Base-by-base conservation (phyloP, 2,888 invertebrate species). In the Archips xylosteana region DNA sequence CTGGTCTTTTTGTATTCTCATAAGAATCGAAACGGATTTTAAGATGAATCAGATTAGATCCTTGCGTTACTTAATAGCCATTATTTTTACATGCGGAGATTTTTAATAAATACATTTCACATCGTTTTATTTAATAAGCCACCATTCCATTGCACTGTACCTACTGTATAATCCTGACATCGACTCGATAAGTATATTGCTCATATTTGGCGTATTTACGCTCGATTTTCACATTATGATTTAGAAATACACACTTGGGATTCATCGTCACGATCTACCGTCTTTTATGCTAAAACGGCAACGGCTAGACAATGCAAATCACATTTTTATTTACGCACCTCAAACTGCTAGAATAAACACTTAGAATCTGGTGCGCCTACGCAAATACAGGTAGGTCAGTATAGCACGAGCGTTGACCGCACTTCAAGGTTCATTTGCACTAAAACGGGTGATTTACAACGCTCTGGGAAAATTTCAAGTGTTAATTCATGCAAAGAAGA, bases 341-440 rank as follows among this genome's bases (percentile, higher is more conserved):
- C 64, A 62, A 39, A 61, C 39, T 3, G 39, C 39, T 39, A 39
- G 32, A 54, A 67, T 51, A 57, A 61, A 51, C 39, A 49, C 12
- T 57, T 32, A 1, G 32, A 57, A 57, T 57, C 57, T n/a, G n/a
- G n/a, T 51, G 54, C 64, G 64, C 64, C 64, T 36, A 70, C 62
- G 70, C 70, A 51, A 42, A n/a, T 34, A 32, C 63, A 70, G 72
- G 67, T 68, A 59, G 68, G 63, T 68, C 72, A 73, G 63, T 63
- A 68, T 57, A 68, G 68, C 72, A 49, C 72, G 70, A 70, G 23
- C 71, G 49, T 47, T 64, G 73, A 73, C 73, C 68, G 68, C 63
- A 65, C 64, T 9, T 32, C 63, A 72, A 57, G 70, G 73, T 64
- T 69, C 73, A 59, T 63, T 62, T 73, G 61, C 71, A 61, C 61